Base-by-base conservation (phyloP, 2,888 invertebrate genomes). In the Chaitophorus viminalis region DNA sequence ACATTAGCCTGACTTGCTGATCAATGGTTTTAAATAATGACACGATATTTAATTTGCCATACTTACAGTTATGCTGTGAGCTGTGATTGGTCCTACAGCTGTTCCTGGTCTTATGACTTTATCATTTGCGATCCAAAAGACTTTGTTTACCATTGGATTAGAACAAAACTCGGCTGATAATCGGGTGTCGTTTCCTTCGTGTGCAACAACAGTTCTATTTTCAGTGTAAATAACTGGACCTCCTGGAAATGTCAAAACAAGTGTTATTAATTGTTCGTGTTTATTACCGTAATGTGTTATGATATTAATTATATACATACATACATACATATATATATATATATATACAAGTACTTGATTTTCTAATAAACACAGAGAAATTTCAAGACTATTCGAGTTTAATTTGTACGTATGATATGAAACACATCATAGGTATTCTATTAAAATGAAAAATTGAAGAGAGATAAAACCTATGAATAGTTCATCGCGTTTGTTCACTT, bases 161-260 rank as follows among this genome's bases (percentile, higher is more conserved):
- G 95, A 95, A 92, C 95, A 95, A 91, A 95, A 95, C 91, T 95
- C 95, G 90, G 95, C 94, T 72, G 94, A 93, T 74, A 95, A 92
- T 89, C 94, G 94, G 89, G 95, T 91, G 0, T 94, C 93, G 89
- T 94, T 94, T 60, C 95, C 95, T 81, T 87, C 87, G 46, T 81
- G 87, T 3, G 74, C 87, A 60, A 87, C 87, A 89, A 95, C 93
- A 79, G 94, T 94, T 90, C 94, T 93, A 91, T 94, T 94, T 89
- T 93, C 92, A 5, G 95, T 94, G 89, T 93, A 93, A 68, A 95
- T 94, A 90, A 94, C 93, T 89, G 95, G 95, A 87, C 93, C 93
- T 89, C 95, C 95, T 95, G 65, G 9, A 36, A 74, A 36, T 9
- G 21, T 36, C 17, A 74, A 74, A 36, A 33, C 18, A 31, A 14